Evolutionary conservation across 2,888 invertebrate species (phyloP), one percentile per base, ranked within the genome.

Genomic region (Trypoxylon attenuatum): DNA sequence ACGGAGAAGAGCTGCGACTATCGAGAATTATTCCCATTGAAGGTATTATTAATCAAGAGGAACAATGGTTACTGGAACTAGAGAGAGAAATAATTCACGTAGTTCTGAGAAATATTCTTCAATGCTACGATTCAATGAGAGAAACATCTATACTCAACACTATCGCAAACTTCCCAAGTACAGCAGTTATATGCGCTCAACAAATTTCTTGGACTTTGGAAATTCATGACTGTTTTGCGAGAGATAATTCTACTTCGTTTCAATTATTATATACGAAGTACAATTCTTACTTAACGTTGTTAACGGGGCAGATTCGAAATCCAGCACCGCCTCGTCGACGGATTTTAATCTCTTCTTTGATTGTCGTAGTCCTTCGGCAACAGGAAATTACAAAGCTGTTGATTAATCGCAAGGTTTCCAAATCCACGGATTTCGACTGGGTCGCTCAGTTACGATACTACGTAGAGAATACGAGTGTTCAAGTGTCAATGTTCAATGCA

Each of bases 121-220:
- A 75, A 23, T 87, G 89, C 41, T 74, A 76, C 41, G 49, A 74
- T 22, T 69, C 54, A 15, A 84, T 84, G 49, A 60, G 82, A 33
- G 81, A 87, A 55, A 43, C 51, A 19, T 52, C 16, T 23, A 87
- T 71, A 15, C 33, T 39, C 85, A 84, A 88, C 38, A 91, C 91
- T 91, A 89, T 91, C 0, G 78, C 88, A 16, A 84, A 89, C 60
- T 91, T 91, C 90, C 91, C 92, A 0, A 91, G 91, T 49, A 92
- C 93, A 88, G 89, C 91, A 2, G 89, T 91, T 1, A 80, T 92
- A 22, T 91, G 91, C 78, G 83, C 88, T 8, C 87, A 90, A 1
- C 90, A 91, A 83, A 89, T 93, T 42, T 90, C 89, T 74, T 94
- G 93, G 94, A 93, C 93, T 0, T 81, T 86, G 0, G 89, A 90